Percentiles rank a stretch among this genome's conserved stretches.
phyloP scores from a whole-genome alignment of 2,888 invertebrate genomes.

The Agrochola circellaris region DNA sequence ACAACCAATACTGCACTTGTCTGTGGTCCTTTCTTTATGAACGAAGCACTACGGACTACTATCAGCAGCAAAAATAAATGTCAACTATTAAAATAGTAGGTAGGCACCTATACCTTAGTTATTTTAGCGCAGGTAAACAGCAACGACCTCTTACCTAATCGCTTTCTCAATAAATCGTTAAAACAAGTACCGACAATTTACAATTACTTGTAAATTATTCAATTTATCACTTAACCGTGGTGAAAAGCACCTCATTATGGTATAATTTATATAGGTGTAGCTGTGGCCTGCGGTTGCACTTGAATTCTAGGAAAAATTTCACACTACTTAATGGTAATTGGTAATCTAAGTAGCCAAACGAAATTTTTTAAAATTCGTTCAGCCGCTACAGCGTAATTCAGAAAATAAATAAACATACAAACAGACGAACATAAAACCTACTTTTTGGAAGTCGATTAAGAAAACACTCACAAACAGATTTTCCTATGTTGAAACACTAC shows the following conservation, averaged over 20 bases:
- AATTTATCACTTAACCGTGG: slow-evolving; percentile 12
- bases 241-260: slow-evolving; percentile 20
- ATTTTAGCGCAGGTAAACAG: background rate
- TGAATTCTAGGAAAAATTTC: background rate
- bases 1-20: background rate
- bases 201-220: slow-evolving; percentile 30
- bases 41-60: background rate
- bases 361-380: background rate
- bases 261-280: background rate
- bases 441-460: no score
- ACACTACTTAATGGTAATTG: background rate
- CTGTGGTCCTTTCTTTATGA: background rate
- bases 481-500: background rate
- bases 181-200: slow-evolving; percentile 27
- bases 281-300: background rate
- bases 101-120: background rate
- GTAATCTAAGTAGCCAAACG: background rate
- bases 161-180: slow-evolving; percentile 37
- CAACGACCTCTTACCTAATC: slow-evolving; percentile 18
- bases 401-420: no score
- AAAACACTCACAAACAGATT: background rate
- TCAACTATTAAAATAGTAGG: background rate
- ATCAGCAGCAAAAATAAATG: background rate
- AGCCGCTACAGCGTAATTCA: background rate
- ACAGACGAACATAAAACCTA: no score